A percentile compares a stretch with the other conserved stretches of the same genome.
Conservation (phyloP, 1,140 invertebrate genomes). For the Caligus rogercresseyi region DNA sequence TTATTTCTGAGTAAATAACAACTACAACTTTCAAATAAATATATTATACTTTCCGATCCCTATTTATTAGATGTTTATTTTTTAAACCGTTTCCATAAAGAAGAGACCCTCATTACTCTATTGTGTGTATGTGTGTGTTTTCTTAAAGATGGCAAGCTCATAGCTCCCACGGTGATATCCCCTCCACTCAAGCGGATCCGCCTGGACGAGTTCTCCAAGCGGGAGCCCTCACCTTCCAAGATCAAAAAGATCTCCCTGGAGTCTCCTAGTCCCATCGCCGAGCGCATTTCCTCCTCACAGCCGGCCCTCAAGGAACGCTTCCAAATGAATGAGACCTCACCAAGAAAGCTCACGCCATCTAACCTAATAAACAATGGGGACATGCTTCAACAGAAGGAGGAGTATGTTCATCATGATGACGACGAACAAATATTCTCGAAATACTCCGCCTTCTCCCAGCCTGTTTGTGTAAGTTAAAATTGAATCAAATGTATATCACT, state of each 20-base stretch:
- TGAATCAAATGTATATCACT: no score
- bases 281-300: background rate
- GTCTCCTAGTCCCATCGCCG: constrained; percentile 1
- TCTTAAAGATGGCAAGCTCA: background rate
- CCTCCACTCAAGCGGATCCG: constrained; percentile 5
- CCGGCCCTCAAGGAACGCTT: background rate
- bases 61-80: no score
- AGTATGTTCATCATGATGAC: no score
- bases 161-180: background rate
- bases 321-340: background rate
- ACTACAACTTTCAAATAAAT: no score
- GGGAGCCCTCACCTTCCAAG: constrained; percentile 15
- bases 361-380: background rate
- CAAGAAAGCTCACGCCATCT: background rate
- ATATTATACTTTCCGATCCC: no score
- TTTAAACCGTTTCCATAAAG: no score
- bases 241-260: background rate
- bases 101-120: no score
- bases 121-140: no score
- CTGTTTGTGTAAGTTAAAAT: constrained; percentile 20
- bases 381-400: background rate
- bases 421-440: constrained; percentile 27
- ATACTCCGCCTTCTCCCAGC: constrained; percentile 30
- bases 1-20: no score
- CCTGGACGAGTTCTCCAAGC: background rate